These are phyloP conservation scores for Hyposmocoma kahamanoa DNA, from an alignment of 1,140 invertebrate genomes.

Conservation along the genomic window DNA sequence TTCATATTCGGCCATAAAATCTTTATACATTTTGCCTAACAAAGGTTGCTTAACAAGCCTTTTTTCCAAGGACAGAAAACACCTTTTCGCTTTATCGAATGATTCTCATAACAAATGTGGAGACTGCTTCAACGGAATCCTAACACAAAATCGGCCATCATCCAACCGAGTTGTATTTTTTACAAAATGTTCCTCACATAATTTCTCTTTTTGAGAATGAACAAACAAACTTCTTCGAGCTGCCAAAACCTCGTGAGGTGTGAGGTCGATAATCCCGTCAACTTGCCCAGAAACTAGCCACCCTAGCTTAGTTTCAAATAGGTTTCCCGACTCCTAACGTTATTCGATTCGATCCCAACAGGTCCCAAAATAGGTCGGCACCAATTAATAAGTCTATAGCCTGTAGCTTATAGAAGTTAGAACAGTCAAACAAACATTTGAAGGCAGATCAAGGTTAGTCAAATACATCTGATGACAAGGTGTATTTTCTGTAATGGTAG, in stretches of 20 bases:
- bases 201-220: conserved; percentile 3
- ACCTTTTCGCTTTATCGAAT: neutral
- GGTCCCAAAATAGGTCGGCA: conserved; percentile 7
- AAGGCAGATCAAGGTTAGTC: neutral
- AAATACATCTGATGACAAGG: neutral
- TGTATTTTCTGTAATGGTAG: neutral
- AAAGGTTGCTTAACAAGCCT: neutral
- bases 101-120: conserved; percentile 2
- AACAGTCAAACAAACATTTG: conserved; percentile 1
- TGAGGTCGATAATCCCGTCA: neutral
- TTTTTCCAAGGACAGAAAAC: conserved; percentile 5
- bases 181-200: conserved; percentile 8
- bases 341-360: conserved; percentile 2
- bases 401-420: conserved; percentile 3
- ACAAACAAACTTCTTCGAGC: conserved; percentile 7
- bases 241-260: conserved; percentile 8
- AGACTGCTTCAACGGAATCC: conserved; percentile 3
- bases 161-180: conserved; percentile 9
- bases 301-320: conserved; percentile 3
- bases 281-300: conserved; percentile 8
- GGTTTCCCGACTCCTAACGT: conserved; percentile 4
- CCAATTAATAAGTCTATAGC: conserved; percentile 4
- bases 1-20: conserved; percentile 7
- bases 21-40: neutral
- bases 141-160: conserved; percentile 8